Evolutionary conservation across 2,797 vertebrate genomes (phyloP), one percentile per base, ranked within the genome.

Genomic region (Streptopelia turtur): DNA sequence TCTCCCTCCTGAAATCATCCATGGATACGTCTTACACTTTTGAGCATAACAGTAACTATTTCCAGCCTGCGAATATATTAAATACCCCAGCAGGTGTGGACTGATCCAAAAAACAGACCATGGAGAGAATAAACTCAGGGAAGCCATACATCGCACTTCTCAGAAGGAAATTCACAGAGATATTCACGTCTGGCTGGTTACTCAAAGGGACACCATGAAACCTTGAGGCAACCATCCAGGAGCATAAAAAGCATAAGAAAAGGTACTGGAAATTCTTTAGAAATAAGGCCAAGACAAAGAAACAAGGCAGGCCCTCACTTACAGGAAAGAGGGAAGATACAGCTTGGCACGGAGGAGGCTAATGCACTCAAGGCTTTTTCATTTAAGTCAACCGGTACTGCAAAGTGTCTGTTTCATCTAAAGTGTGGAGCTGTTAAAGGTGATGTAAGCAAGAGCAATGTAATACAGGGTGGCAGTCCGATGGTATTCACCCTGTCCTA

Each of bases 211-310:
- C 27, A 80, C 23, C 59, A 50, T 2, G 28, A 83, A 94, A 75
- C 7, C 22, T 65, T 60, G 41, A 64, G 53, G 65, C 71, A 93
- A 15, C 15, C 14, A 10, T n/a, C 69, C 90, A 83, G 71, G 30
- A 88, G 83, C 55, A 43, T 13, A 41, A 66, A 78, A 80, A 15
- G 53, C 53, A 87, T 0, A 68, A 87, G 57, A 39, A 86, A 80
- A 90, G 78, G 59, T 71, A 37, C 25, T 92, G 65, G 83, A 72
- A 94, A 93, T 65, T 55, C 52, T 47, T 82, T 5, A 17, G 61
- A 76, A 88, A 57, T 16, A 37, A 83, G 18, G 86, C 74, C 89
- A 95, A 88, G 74, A 64, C 21, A 83, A 81, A 69, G 83, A 95
- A 93, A 65, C 1, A 11, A 75, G 23, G 39, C 76, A 91, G 90